phyloP scores from a whole-genome alignment of 2,888 invertebrate species.

The Caenorhabditis afra region DNA sequence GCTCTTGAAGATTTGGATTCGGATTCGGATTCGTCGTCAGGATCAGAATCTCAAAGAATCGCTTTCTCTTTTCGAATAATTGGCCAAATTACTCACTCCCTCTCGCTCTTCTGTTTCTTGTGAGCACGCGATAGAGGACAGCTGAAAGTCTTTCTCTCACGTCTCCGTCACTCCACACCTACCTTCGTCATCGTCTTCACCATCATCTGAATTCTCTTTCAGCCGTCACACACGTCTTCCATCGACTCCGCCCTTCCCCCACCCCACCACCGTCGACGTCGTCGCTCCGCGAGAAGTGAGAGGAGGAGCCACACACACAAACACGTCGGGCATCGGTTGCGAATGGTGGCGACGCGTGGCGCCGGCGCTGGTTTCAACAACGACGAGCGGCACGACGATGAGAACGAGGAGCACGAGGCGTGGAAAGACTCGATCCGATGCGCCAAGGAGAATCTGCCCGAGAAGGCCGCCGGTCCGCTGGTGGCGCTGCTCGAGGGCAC shows the following conservation, averaged over 20 bases:
- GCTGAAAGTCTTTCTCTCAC: background rate
- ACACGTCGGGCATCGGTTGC: too few relatives aligned
- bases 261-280: background rate
- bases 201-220: too few relatives aligned
- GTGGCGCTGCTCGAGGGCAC: conserved; percentile 56
- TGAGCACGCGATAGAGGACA: too few relatives aligned
- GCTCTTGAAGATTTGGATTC: too few relatives aligned
- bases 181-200: too few relatives aligned
- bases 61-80: background rate
- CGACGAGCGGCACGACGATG: conserved; percentile 11
- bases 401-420: conserved; percentile 32
- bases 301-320: background rate
- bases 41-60: too few relatives aligned
- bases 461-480: conserved; percentile 44
- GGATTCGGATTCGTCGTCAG: too few relatives aligned
- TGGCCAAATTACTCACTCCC: background rate
- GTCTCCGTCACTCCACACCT: too few relatives aligned
- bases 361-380: conserved; percentile 17
- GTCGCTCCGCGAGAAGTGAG: background rate
- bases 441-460: conserved; percentile 34
- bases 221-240: too few relatives aligned
- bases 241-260: too few relatives aligned
- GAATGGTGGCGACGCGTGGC: conserved; percentile 36
- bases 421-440: conserved; percentile 50
- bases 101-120: background rate